These are phyloP conservation scores for Trichomalopsis sarcophagae DNA, from an alignment of 1,140 invertebrate genomes.

Conservation along the genomic window DNA sequence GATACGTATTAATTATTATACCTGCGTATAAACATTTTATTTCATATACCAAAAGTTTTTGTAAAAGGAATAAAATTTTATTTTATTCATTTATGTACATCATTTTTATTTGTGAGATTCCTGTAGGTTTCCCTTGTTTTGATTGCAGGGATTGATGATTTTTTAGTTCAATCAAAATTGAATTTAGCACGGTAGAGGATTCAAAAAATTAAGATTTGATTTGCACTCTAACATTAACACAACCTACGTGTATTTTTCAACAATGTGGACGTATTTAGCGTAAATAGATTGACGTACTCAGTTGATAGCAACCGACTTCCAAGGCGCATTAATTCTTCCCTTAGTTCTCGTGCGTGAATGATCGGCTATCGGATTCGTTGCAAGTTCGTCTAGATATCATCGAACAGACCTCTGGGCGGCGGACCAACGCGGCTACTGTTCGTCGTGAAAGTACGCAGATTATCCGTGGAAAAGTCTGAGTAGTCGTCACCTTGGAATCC, in stretches of 20 bases:
- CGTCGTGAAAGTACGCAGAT: slow-evolving; percentile 60
- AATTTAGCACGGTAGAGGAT: no score
- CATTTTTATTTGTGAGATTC: neutral
- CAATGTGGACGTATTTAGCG: neutral
- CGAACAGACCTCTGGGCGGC: slow-evolving; percentile 88
- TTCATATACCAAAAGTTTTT: neutral
- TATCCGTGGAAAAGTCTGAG: slow-evolving; percentile 66
- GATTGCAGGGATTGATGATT: neutral
- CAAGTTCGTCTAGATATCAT: slow-evolving; percentile 81
- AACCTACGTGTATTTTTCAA: no score
- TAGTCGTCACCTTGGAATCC: slow-evolving; percentile 67
- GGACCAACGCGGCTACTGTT: slow-evolving; percentile 74
- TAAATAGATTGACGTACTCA: neutral
- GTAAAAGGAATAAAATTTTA: neutral
- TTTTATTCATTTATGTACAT: neutral
- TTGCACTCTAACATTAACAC: no score
- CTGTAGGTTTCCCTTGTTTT: neutral
- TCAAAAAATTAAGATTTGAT: neutral
- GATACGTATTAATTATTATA: neutral
- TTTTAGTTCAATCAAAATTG: neutral
- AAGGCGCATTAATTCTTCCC: neutral
- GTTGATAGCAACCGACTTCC: neutral
- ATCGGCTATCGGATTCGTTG: neutral
- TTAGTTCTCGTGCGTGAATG: neutral
- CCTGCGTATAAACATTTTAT: neutral